Percentiles rank a stretch among this genome's conserved stretches.
phyloP scores from a whole-genome alignment of 2,113 vertebrate species.

The Protomyctophum bolini region DNA sequence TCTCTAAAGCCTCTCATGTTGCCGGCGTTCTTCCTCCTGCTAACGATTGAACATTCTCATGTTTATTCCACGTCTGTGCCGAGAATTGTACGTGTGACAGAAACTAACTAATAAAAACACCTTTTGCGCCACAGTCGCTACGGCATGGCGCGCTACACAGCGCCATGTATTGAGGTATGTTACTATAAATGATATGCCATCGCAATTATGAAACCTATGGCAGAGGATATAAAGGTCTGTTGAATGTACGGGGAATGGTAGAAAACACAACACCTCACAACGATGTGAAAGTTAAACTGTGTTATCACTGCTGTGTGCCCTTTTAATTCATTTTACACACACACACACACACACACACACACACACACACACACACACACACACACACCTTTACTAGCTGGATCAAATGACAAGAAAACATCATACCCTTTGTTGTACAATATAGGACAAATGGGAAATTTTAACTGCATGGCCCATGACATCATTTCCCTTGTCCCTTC shows the following conservation, averaged over 20 bases:
- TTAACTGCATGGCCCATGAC: background rate
- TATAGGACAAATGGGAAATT: background rate
- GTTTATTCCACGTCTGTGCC: slow-evolving; percentile 59
- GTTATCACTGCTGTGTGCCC: too few species aligned
- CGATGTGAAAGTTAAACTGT: too few species aligned
- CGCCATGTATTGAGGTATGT: slow-evolving; percentile 8
- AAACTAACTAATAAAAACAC: slow-evolving; percentile 42
- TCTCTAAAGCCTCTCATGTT: slow-evolving; percentile 54
- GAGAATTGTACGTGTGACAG: slow-evolving; percentile 63
- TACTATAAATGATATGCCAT: background rate
- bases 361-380: background rate
- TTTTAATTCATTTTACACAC: too few species aligned
- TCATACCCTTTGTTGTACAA: too few species aligned
- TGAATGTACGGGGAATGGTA: slow-evolving; percentile 3
- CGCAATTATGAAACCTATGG: background rate
- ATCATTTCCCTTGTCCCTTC: background rate
- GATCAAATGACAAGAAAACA: background rate
- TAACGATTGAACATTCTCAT: slow-evolving; percentile 55
- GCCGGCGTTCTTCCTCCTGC: slow-evolving; percentile 57
- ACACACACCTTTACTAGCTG: slow-evolving; percentile 12
- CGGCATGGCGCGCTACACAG: background rate
- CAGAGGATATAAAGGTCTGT: background rate
- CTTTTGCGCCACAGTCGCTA: too few species aligned
- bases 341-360: background rate
- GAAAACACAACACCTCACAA: too few species aligned